A percentile compares a stretch with the other conserved stretches of the same genome.
These are phyloP conservation scores for Acleris holmiana DNA, from an alignment of 2,888 invertebrate species.

Conservation along the genomic window DNA sequence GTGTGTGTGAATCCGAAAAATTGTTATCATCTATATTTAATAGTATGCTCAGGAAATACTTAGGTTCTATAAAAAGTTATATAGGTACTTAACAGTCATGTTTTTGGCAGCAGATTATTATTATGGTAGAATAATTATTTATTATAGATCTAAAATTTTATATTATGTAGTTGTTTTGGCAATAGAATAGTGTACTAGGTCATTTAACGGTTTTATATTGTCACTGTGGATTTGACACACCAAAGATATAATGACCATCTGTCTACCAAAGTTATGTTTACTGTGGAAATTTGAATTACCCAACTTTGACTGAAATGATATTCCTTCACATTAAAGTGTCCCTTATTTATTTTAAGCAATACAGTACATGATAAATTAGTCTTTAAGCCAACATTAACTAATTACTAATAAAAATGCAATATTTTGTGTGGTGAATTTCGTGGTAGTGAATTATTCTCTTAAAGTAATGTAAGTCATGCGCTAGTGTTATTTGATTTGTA, in stretches of 20 bases:
- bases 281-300: constrained; percentile 15
- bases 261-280: constrained; percentile 35
- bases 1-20: no score
- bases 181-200: constrained; percentile 21
- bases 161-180: constrained; percentile 20
- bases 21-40: no score
- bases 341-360: not conserved
- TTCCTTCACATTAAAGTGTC: constrained; percentile 15
- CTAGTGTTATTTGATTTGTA: constrained; percentile 38
- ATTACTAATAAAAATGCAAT: constrained; percentile 23
- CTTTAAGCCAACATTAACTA: constrained; percentile 28
- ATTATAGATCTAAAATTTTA: constrained; percentile 24
- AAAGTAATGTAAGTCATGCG: constrained; percentile 25
- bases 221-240: constrained; percentile 30
- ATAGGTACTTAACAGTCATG: not conserved
- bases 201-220: constrained; percentile 19
- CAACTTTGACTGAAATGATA: constrained; percentile 20
- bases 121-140: constrained; percentile 33
- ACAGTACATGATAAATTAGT: constrained; percentile 18
- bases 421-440: constrained; percentile 28
- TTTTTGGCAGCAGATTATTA: constrained; percentile 34
- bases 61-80: not conserved
- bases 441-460: constrained; percentile 26
- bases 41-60: constrained; percentile 2
- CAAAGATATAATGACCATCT: constrained; percentile 30